Percentiles rank a stretch among this genome's conserved stretches.
Evolutionary conservation across 2,797 vertebrate species (phyloP).

Genomic region (Pampus argenteus): DNA sequence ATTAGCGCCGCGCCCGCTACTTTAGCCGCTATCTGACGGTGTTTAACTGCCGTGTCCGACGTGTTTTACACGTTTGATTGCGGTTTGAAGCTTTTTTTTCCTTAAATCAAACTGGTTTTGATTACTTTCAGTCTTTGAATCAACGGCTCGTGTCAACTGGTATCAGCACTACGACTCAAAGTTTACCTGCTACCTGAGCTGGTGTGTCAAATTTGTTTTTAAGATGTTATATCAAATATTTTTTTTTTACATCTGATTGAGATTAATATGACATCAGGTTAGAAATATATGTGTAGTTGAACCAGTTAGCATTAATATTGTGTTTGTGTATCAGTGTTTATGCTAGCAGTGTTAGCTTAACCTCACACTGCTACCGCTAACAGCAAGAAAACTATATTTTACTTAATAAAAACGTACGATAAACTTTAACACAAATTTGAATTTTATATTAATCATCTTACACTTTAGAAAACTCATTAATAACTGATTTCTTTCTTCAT

Average conservation of each 20-base stretch:
- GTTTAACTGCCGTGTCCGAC: constrained; percentile 50
- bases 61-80: constrained; percentile 47
- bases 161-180: constrained; percentile 21
- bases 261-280: constrained; percentile 17
- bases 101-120: constrained; percentile 45
- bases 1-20: constrained; percentile 60
- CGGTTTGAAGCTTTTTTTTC: constrained; percentile 49
- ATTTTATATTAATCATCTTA: not conserved
- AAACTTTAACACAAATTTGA: not conserved
- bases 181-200: constrained; percentile 23
- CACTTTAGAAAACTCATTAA: not conserved
- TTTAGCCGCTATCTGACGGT: constrained; percentile 56
- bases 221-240: constrained; percentile 25
- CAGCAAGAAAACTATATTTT: not conserved
- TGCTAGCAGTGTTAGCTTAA: not conserved
- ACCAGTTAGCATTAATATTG: constrained; percentile 18
- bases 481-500: not conserved
- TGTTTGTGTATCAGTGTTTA: not conserved
- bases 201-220: constrained; percentile 31
- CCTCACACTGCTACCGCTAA: not conserved
- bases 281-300: not conserved
- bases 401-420: not conserved
- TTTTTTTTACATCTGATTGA: constrained; percentile 41
- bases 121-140: constrained; percentile 40
- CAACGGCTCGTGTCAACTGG: constrained; percentile 43